These are phyloP conservation scores for Cyphomyrmex costatus DNA, from an alignment of 1,140 invertebrate genomes.

Conservation along the genomic window DNA sequence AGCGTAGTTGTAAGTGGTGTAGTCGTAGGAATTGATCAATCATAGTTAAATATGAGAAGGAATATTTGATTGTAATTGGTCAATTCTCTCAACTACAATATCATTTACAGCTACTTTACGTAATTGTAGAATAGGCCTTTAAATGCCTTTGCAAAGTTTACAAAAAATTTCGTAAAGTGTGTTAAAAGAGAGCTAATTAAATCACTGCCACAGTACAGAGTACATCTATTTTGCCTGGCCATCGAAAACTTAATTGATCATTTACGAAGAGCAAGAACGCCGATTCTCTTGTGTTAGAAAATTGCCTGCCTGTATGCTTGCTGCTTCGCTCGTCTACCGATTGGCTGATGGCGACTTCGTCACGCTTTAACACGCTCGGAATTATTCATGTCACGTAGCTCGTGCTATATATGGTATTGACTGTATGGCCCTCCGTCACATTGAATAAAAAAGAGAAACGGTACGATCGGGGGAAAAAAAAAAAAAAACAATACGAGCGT, in stretches of 20 bases:
- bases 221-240: not conserved
- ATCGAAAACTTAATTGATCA: constrained; percentile 39
- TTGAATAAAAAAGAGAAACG: constrained; percentile 42
- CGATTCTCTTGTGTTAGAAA: constrained; percentile 24
- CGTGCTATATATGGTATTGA: constrained; percentile 78
- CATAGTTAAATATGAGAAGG: no score
- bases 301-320: constrained; percentile 33
- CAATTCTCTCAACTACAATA: no score
- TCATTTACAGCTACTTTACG: no score
- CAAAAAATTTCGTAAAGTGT: not conserved
- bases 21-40: no score
- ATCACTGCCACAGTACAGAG: not conserved
- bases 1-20: no score
- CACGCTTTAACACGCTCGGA: constrained; percentile 70
- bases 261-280: not conserved
- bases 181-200: not conserved
- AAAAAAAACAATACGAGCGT: constrained; percentile 30
- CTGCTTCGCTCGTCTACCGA: constrained; percentile 19
- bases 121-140: no score
- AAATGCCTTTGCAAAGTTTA: not conserved
- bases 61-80: no score
- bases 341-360: constrained; percentile 34
- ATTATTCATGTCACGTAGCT: constrained; percentile 83
- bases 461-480: not conserved
- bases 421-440: constrained; percentile 36